Evolutionary conservation across 2,888 invertebrate genomes (phyloP), one percentile per base, ranked within the genome.

Genomic region (Drosophila yooni): DNA sequence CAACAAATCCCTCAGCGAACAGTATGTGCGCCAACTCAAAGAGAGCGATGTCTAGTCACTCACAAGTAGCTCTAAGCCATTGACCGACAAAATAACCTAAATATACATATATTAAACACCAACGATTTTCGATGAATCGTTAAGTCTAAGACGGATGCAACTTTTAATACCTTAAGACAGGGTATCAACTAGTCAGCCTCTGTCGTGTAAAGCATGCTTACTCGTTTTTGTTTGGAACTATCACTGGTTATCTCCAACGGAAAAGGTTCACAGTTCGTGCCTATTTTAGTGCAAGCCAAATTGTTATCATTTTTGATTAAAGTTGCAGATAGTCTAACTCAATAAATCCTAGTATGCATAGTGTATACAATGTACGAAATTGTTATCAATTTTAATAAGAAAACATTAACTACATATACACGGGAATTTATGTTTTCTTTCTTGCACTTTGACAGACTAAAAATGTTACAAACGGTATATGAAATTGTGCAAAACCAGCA

Each of bases 1-100:
- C 10, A 91, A 92, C 74, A 93, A 93, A 77, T 93, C 93, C 13
- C 86, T 92, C 46, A 93, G 93, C 72, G 92, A 92, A 59, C 92
- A 92, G 67, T 89, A 84, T 67, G 92, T 92, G 5, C 90, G 89
- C 21, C 89, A 88, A 65, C 91, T 85, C 33, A 92, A 92, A 65
- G 92, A 92, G 72, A 92, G 92, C 79, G 91, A 90, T 73, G 92
- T 92, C 83, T 92, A 91, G 91, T 86, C 81, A 70, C 46, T n/a
- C 7, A 52, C 31, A 65, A 53, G 34, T 70, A 82, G 54, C 60
- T 70, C 54, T 70, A 73, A 77, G 78, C 76, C 57, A 75, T 46
- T 56, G 71, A 46, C 36, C 31, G 34, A 56, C 27, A 31, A 21
- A 48, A 40, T 11, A 43, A 15, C 48, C 40, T 54, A 29, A 50